phyloP scores from a whole-genome alignment of 2,888 invertebrate species.

The Andrena praecox region DNA sequence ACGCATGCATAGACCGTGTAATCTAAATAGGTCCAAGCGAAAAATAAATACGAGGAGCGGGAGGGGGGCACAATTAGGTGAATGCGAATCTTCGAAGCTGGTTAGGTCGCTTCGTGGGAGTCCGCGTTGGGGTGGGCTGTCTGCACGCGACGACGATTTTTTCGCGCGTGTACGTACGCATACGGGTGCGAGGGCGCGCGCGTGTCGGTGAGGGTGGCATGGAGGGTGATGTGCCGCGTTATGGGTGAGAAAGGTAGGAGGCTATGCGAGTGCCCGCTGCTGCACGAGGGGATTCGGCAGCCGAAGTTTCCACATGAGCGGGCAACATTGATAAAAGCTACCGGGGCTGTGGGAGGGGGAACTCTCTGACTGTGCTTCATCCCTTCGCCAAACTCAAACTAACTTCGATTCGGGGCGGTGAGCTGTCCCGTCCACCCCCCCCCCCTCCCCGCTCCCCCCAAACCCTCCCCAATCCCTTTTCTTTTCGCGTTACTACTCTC shows the following conservation, averaged over 20 bases:
- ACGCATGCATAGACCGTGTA: slow-evolving; percentile 70
- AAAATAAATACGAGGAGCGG: slow-evolving; percentile 78
- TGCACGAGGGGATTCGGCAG: slow-evolving; percentile 82
- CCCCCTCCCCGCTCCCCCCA: no score
- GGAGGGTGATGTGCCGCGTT: slow-evolving; percentile 68
- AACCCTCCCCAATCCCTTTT: slow-evolving; percentile 24
- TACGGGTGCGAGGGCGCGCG: slow-evolving; percentile 59
- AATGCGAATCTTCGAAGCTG: slow-evolving; percentile 82
- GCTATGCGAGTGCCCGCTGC: slow-evolving; percentile 77
- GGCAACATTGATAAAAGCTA: slow-evolving; percentile 84
- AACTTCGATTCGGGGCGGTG: slow-evolving; percentile 76
- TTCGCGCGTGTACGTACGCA: slow-evolving; percentile 58
- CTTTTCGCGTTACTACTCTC: slow-evolving; percentile 57
- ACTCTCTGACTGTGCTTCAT: slow-evolving; percentile 75
- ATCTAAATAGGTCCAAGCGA: slow-evolving; percentile 79
- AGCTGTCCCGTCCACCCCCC: slow-evolving; percentile 15
- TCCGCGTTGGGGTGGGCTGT: slow-evolving; percentile 44
- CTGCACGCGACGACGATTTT: slow-evolving; percentile 51
- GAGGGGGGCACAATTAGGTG: slow-evolving; percentile 82
- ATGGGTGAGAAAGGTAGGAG: slow-evolving; percentile 84
- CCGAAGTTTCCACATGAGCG: slow-evolving; percentile 84
- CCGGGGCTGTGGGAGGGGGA: slow-evolving; percentile 49
- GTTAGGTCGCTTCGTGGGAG: slow-evolving; percentile 78
- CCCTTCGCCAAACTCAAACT: slow-evolving; percentile 82
- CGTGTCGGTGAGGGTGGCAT: slow-evolving; percentile 57